Evolutionary conservation across 1,140 invertebrate species (phyloP), one percentile per base, ranked within the genome.

Genomic region (Geopemphigus sp.): DNA sequence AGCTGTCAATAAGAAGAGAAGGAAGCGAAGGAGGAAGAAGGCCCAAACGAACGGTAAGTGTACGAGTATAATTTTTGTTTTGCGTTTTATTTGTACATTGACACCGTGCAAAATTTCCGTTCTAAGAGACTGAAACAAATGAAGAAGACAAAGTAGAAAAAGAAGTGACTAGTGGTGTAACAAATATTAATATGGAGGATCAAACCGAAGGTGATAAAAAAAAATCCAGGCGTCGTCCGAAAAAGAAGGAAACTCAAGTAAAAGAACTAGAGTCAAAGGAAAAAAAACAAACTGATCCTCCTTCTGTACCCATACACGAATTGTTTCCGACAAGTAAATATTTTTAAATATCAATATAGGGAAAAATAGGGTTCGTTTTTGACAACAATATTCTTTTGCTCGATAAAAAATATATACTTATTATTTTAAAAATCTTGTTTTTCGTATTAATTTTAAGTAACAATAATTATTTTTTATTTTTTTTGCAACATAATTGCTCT

Each of bases 251-350:
- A 39, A 83, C 81, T 45, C 84, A 82, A 19, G 84, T 84, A 66
- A 84, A 85, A 82, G 83, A 80, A 80, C 29, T 22, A 17, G 57
- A 78, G 14, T 47, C 74, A 0, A 85, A 84, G 47, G 83, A 84
- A 54, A 87, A 87, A 63, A 86, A 87, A 56, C 93, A 95, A 86
- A 95, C 94, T 15, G 89, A 91, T 86, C 95, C 95, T 22, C 95
- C 96, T 15, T 89, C 92, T 22, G 90, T 98, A 83, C 92, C 97
- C 0, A 93, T 98, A 82, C 87, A 89, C 1, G 92, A 96, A 80
- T 87, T 97, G 6, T 98, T 91, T 84, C 90, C 94, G 8, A 90
- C 95, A 88, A 93, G 92, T 86, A 89, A 90, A 85, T 87, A 24
- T 81, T 50, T 50, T 50, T 11, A 14, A 50, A 12, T 50, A 10